phyloP scores from a whole-genome alignment of 2,797 vertebrate species.

The Leuciscus waleckii region DNA sequence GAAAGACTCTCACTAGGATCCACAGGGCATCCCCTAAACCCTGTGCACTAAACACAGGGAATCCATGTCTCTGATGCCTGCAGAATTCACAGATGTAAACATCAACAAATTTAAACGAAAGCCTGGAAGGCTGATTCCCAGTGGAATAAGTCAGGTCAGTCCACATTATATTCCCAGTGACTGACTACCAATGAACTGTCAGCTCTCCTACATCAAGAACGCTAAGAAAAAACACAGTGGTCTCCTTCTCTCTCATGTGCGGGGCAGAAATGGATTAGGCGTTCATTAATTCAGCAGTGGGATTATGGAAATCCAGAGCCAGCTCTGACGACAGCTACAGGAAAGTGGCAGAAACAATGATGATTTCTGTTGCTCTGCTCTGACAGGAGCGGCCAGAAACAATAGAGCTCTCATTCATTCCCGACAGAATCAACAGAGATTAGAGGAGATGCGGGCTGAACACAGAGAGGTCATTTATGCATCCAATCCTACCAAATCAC shows the following conservation, averaged over 20 bases:
- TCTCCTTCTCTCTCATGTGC: conserved; percentile 61
- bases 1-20: not conserved
- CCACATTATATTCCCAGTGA: not conserved
- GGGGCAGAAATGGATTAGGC: conserved; percentile 73
- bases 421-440: conserved; percentile 76
- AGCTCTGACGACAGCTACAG: conserved; percentile 64
- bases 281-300: conserved; percentile 77
- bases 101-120: not conserved
- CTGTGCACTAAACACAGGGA: not conserved
- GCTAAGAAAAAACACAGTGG: conserved; percentile 37
- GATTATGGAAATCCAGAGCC: conserved; percentile 79
- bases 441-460: conserved; percentile 66
- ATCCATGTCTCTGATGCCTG: not conserved
- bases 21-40: not conserved
- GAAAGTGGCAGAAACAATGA: conserved; percentile 74
- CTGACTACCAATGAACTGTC: not conserved
- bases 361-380: conserved; percentile 74
- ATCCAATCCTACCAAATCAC: conserved; percentile 65
- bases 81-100: not conserved
- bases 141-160: not conserved
- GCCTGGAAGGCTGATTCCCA: conserved; percentile 2
- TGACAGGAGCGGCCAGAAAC: conserved; percentile 70
- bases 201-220: not conserved
- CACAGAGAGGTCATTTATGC: conserved; percentile 61
- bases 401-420: conserved; percentile 76